A percentile compares a stretch with the other conserved stretches of the same genome.
phyloP scores from a whole-genome alignment of 2,113 vertebrate genomes.

The Lepisosteus osseus region DNA sequence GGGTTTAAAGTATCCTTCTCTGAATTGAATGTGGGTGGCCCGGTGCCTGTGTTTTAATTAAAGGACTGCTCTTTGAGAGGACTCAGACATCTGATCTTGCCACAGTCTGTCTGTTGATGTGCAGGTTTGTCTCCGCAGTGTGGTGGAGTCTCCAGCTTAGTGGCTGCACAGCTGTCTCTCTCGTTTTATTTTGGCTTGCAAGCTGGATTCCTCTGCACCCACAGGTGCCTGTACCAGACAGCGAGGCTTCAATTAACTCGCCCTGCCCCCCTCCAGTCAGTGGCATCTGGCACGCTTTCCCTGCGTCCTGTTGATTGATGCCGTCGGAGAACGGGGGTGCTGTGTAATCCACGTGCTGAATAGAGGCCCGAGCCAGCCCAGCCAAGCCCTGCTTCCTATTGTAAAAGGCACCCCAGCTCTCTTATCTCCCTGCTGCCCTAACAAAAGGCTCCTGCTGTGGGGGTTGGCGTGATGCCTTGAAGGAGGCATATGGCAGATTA shows the following conservation, averaged over 20 bases:
- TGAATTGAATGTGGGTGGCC: too few relatives aligned
- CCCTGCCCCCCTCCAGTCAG: conserved; percentile 14
- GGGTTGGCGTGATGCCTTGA: conserved; percentile 42
- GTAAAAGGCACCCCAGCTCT: conserved; percentile 46
- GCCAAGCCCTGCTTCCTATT: conserved; percentile 35
- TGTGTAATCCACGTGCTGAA: background rate
- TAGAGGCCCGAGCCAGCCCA: conserved; percentile 10
- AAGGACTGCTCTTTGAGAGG: background rate
- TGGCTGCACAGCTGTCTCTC: background rate
- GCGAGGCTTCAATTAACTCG: conserved; percentile 18
- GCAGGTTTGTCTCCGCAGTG: too few relatives aligned
- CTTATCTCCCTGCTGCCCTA: conserved; percentile 25
- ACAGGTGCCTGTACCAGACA: background rate
- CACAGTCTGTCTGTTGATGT: too few relatives aligned
- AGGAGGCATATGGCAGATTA: conserved; percentile 65
- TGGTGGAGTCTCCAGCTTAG: background rate
- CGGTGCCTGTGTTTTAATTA: background rate
- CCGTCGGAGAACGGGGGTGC: background rate
- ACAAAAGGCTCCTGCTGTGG: conserved; percentile 55
- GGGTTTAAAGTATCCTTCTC: too few relatives aligned
- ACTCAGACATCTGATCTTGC: too few relatives aligned
- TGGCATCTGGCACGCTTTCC: conserved; percentile 1
- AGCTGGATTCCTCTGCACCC: conserved; percentile 22
- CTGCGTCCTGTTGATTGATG: background rate
- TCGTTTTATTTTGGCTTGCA: background rate